Conservation (phyloP, 1,140 invertebrate species). For the Antheraea mylitta region DNA sequence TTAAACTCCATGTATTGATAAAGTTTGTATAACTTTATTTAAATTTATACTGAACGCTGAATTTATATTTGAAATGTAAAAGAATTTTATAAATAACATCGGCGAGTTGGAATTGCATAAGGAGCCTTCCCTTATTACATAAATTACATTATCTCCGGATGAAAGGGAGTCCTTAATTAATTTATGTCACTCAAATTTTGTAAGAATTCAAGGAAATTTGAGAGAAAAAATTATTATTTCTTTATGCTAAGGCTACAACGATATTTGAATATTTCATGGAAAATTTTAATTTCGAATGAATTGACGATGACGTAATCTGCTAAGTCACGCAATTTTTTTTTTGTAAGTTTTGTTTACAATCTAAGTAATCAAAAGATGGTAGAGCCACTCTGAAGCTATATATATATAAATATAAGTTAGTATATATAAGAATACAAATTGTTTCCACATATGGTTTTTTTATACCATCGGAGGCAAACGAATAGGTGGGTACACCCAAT, state of each 20-base stretch:
- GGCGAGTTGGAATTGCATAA: constrained; percentile 19
- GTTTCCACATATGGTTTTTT: too few relatives aligned
- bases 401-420: too few relatives aligned
- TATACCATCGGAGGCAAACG: too few relatives aligned
- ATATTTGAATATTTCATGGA: neutral
- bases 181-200: constrained; percentile 16
- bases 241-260: neutral
- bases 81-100: constrained; percentile 5
- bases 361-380: too few relatives aligned
- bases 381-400: too few relatives aligned
- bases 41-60: neutral
- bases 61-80: constrained; percentile 2
- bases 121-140: constrained; percentile 33
- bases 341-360: too few relatives aligned
- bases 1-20: too few relatives aligned
- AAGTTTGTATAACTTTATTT: too few relatives aligned
- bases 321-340: too few relatives aligned
- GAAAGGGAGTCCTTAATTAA: constrained; percentile 15
- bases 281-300: neutral
- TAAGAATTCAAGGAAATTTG: constrained; percentile 9
- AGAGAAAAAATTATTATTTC: constrained; percentile 1
- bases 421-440: too few relatives aligned
- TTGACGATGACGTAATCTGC: neutral
- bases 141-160: constrained; percentile 29
- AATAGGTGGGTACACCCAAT: too few relatives aligned